Conservation (phyloP, 2,113 vertebrate species). For the Istiophorus platypterus region DNA sequence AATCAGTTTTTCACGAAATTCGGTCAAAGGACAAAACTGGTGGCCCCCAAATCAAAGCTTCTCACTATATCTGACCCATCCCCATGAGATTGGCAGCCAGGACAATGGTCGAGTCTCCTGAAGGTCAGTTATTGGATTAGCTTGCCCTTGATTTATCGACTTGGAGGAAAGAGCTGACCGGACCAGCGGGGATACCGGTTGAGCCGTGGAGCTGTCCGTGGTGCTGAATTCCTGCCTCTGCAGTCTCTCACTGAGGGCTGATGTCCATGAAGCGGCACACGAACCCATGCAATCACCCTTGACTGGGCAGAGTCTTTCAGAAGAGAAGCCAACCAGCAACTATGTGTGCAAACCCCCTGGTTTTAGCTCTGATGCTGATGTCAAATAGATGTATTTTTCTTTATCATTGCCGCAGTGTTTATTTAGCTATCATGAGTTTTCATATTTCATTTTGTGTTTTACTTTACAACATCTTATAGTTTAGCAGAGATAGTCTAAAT, state of each 20-base stretch:
- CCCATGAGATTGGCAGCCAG: conserved; percentile 48
- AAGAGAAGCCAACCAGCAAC: conserved; percentile 52
- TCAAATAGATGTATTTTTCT: conserved; percentile 14
- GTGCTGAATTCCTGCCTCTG: conserved; percentile 59
- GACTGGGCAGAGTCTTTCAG: conserved; percentile 52
- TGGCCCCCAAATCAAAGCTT: conserved; percentile 32
- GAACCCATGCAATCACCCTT: conserved; percentile 57
- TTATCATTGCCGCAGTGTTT: not conserved
- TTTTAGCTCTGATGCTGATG: conserved; percentile 24
- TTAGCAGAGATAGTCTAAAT: not conserved
- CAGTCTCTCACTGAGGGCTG: conserved; percentile 53
- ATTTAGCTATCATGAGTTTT: not conserved
- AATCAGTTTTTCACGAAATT: conserved; percentile 4
- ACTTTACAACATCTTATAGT: not conserved
- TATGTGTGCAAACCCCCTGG: conserved; percentile 31
- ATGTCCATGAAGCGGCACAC: conserved; percentile 56
- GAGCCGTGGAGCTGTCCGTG: conserved; percentile 60
- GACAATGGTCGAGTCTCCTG: conserved; percentile 62
- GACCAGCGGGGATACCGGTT: conserved; percentile 36
- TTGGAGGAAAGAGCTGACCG: conserved; percentile 61
- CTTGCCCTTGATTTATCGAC: conserved; percentile 67
- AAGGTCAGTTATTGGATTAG: conserved; percentile 74
- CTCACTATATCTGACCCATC: conserved; percentile 63
- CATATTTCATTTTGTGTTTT: not conserved
- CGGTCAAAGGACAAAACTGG: conserved; percentile 37